Base-by-base conservation (phyloP, 2,888 invertebrate genomes). In the Fragum fragum region DNA sequence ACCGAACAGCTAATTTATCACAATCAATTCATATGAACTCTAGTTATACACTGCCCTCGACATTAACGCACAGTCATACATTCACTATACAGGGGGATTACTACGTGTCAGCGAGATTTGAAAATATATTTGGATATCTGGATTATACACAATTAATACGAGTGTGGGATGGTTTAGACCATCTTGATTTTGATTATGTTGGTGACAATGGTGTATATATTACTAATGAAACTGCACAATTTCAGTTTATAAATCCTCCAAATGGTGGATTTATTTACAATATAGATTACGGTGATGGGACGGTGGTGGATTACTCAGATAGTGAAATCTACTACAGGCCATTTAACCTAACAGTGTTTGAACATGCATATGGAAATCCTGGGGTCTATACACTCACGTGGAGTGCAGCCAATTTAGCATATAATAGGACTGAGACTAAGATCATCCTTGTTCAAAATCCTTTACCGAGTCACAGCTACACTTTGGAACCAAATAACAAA, bases 241-340 rank as follows among this genome's bases (percentile, higher is more conserved):
- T 88, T 18, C 63, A 74, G 42, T 85, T 85, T 73, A 53, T 63
- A 21, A 73, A 78, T 52, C 73, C 76, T 7, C 83, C 85, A 3
- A 76, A 80, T 53, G 76, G 57, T 55, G 85, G 85, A 9, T 78
- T 78, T 57, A 16, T 76, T 29, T 85, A 85, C 39, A 59, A 29
- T 0, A 83, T 85, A 61, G 78, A 82, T 66, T 85, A 72, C 72
- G 85, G 76, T 36, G 85, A 85, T 47, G 80, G 80, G 2, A 29
- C 59, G 0, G 14, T 71, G 5, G 63, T 29, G 14, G 70, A 59
- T 28, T 72, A 57, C 73, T 53, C 14, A 23, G 21, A 70, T 7
- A 71, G 69, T 11, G 52, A 21, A 16, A 73, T 85, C 14, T 61
- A 78, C 11, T 85, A 79, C 73, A 18, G 21, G 0, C 21, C 23